A percentile compares a stretch with the other conserved stretches of the same genome.
phyloP scores from a whole-genome alignment of 2,888 invertebrate genomes.

The Cantharis flavilabris region DNA sequence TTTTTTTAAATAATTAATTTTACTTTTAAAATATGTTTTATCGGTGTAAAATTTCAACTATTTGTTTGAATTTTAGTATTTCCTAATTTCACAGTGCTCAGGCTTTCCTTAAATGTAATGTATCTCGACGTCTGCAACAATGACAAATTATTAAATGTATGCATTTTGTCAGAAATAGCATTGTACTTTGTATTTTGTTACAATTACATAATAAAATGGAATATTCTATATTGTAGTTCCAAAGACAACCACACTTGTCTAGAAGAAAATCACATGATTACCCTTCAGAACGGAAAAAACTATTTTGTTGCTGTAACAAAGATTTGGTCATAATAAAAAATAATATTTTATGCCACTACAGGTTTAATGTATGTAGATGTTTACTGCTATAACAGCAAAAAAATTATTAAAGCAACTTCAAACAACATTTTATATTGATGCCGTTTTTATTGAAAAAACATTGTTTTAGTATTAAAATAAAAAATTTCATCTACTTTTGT shows the following conservation, averaged over 20 bases:
- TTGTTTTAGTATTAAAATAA: background rate
- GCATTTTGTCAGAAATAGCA: background rate
- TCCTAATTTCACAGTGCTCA: background rate
- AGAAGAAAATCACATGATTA: too few relatives aligned
- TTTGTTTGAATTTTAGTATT: background rate
- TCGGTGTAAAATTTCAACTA: background rate
- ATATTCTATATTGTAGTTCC: too few relatives aligned
- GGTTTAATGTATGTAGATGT: too few relatives aligned
- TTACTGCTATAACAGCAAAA: too few relatives aligned
- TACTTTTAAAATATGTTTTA: background rate
- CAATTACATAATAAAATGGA: background rate
- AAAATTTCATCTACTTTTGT: background rate
- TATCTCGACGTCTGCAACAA: background rate
- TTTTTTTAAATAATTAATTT: background rate
- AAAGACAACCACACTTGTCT: too few relatives aligned
- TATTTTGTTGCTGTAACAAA: too few relatives aligned
- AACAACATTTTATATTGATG: too few relatives aligned
- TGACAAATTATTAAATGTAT: background rate
- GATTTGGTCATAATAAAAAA: too few relatives aligned
- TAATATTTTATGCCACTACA: too few relatives aligned
- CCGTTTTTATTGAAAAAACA: too few relatives aligned
- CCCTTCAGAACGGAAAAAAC: too few relatives aligned
- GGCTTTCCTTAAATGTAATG: background rate
- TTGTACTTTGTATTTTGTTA: background rate
- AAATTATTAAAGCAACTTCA: too few relatives aligned